phyloP scores from a whole-genome alignment of 2,888 invertebrate species.

The Deladenus siricidicola region DNA sequence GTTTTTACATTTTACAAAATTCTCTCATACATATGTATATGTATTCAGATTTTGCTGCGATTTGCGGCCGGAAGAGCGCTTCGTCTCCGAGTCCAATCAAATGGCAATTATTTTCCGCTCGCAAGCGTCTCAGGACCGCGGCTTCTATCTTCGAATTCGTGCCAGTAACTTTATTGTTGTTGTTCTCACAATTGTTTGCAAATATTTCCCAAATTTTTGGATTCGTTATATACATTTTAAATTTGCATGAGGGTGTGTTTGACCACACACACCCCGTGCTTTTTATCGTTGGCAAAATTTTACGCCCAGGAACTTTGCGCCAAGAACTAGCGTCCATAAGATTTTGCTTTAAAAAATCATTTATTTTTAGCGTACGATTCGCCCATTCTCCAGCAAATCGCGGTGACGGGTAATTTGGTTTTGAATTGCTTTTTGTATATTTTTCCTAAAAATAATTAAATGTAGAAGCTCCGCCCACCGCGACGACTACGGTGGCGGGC shows the following conservation, averaged over 20 bases:
- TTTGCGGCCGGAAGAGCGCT: constrained; percentile 68
- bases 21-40: no score
- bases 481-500: background rate
- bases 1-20: no score
- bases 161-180: constrained; percentile 24
- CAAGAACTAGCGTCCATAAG: background rate
- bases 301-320: background rate
- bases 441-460: no score
- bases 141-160: constrained; percentile 35
- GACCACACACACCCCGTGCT: no score
- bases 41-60: constrained; percentile 50
- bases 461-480: no score
- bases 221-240: no score
- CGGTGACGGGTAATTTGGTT: background rate
- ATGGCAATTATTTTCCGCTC: constrained; percentile 65
- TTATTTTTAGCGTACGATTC: background rate
- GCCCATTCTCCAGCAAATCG: background rate
- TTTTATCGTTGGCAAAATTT: background rate
- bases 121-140: constrained; percentile 38
- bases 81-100: constrained; percentile 94
- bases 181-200: background rate
- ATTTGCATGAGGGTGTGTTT: no score
- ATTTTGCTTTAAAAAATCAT: no score
- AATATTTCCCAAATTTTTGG: background rate
- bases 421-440: no score